phyloP scores from a whole-genome alignment of 1,140 invertebrate genomes.

The Drosophila novamexicana region DNA sequence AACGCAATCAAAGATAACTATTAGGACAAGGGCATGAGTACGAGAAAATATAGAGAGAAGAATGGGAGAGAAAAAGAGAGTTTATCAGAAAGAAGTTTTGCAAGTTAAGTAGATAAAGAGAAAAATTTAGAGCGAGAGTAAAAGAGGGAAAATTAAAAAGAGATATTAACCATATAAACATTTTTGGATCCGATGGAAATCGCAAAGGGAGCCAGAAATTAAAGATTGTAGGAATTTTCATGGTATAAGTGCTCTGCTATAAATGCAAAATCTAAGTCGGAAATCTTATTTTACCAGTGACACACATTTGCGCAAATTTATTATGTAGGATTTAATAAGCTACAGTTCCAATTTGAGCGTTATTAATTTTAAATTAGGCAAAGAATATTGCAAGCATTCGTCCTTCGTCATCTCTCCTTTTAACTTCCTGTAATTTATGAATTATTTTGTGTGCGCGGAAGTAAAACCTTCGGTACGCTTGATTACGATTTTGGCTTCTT shows the following conservation, averaged over 20 bases:
- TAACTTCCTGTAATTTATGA: constrained; percentile 59
- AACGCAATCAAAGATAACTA: no score
- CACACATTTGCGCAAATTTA: background rate
- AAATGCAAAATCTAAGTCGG: no score
- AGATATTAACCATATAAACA: no score
- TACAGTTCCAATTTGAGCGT: constrained; percentile 4
- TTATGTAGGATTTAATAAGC: background rate
- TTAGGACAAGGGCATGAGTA: background rate
- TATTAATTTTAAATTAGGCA: constrained; percentile 51
- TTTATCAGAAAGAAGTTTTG: no score
- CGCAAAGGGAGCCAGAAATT: background rate
- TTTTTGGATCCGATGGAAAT: no score
- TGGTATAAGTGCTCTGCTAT: no score
- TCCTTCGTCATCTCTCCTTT: constrained; percentile 1
- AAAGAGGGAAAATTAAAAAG: no score
- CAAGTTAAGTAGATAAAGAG: no score
- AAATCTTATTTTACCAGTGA: background rate
- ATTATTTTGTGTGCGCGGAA: constrained; percentile 53
- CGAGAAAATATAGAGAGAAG: background rate
- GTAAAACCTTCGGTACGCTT: constrained; percentile 59
- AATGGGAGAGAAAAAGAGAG: no score
- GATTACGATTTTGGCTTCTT: constrained; percentile 63
- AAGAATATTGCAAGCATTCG: constrained; percentile 3
- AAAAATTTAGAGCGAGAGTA: no score
- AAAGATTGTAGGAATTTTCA: background rate